A percentile compares a stretch with the other conserved stretches of the same genome.
Evolutionary conservation across 2,113 vertebrate species (phyloP).

Genomic region (Scortum barcoo): DNA sequence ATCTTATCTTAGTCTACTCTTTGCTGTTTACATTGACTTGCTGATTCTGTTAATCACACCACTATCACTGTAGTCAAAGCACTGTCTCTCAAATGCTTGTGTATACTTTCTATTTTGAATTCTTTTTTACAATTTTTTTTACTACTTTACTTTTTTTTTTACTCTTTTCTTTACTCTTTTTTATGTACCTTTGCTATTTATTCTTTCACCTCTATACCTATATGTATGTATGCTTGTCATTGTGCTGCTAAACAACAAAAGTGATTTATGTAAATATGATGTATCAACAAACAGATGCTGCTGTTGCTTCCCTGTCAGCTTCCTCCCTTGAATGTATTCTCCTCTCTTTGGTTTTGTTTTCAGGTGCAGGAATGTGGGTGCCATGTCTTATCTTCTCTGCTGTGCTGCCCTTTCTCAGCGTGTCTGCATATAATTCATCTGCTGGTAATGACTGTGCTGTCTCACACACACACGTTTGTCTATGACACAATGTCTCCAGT

Average conservation of each 20-base stretch:
- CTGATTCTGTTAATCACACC: no score
- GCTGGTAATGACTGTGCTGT: slow-evolving; percentile 61
- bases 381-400: slow-evolving; percentile 40
- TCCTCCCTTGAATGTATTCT: slow-evolving; percentile 1
- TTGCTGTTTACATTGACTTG: no score
- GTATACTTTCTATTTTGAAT: no score
- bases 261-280: background rate
- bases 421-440: slow-evolving; percentile 57
- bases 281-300: background rate
- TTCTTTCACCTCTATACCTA: no score
- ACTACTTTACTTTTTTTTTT: no score
- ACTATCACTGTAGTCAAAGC: no score
- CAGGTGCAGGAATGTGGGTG: slow-evolving; percentile 61
- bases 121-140: no score
- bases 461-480: slow-evolving; percentile 17
- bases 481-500: slow-evolving; percentile 3
- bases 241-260: background rate
- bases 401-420: slow-evolving; percentile 29
- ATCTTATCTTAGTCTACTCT: no score
- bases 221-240: background rate
- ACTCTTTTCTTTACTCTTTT: no score
- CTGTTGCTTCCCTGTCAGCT: background rate
- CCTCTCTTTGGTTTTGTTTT: slow-evolving; percentile 6
- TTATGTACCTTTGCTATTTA: no score
- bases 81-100: no score